A percentile compares a stretch with the other conserved stretches of the same genome.
Evolutionary conservation across 2,113 vertebrate genomes (phyloP).

Genomic region (Rhinichthys klamathensis): DNA sequence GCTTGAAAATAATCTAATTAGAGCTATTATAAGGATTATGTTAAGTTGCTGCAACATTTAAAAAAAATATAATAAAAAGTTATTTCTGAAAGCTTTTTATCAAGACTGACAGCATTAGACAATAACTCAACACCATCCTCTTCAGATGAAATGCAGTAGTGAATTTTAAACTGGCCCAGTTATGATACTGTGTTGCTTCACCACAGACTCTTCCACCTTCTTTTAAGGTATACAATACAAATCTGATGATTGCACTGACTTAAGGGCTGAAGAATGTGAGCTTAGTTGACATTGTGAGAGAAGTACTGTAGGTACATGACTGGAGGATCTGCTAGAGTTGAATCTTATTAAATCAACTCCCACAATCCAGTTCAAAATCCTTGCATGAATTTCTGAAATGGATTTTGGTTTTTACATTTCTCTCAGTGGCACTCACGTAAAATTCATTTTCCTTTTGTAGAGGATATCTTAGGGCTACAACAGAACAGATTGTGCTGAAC

Average conservation of each 20-base stretch:
- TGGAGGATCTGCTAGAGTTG: slow-evolving; percentile 50
- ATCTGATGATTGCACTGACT: slow-evolving; percentile 49
- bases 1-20: slow-evolving; percentile 15
- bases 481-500: slow-evolving; percentile 27
- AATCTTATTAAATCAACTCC: slow-evolving; percentile 51
- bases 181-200: neutral
- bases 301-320: slow-evolving; percentile 50
- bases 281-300: slow-evolving; percentile 46
- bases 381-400: slow-evolving; percentile 32
- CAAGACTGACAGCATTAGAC: neutral
- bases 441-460: slow-evolving; percentile 53
- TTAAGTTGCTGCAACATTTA: too few species aligned
- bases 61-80: neutral
- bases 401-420: slow-evolving; percentile 45
- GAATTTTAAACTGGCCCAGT: neutral
- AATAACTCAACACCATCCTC: neutral
- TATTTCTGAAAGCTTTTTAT: neutral
- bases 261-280: slow-evolving; percentile 45
- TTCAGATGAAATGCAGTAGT: neutral
- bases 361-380: neutral
- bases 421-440: slow-evolving; percentile 27
- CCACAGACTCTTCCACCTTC: neutral
- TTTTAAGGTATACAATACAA: slow-evolving; percentile 48
- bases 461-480: slow-evolving; percentile 56
- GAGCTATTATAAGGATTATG: neutral